Percentiles rank a stretch among this genome's conserved stretches.
phyloP scores from a whole-genome alignment of 2,797 vertebrate genomes.

The Eulemur albifrons region DNA sequence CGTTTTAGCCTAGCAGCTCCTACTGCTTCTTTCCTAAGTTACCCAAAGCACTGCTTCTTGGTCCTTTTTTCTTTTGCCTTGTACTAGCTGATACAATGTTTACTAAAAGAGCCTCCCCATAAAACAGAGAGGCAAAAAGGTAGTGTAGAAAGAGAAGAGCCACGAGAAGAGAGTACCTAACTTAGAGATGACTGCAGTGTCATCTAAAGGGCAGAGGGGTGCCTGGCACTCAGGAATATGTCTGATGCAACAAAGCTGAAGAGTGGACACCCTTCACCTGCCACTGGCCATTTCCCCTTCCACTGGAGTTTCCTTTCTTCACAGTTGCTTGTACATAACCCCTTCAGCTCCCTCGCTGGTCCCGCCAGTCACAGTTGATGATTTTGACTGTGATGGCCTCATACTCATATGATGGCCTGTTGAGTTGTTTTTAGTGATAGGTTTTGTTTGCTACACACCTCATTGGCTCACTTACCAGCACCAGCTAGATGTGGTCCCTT shows the following conservation, averaged over 20 bases:
- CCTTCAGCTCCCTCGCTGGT: not conserved
- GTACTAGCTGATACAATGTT: not conserved
- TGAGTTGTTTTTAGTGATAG: conserved; percentile 72
- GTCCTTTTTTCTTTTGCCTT: conserved; percentile 35
- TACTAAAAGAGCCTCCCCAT: conserved; percentile 18
- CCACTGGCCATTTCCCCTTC: not conserved
- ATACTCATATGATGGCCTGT: conserved; percentile 60
- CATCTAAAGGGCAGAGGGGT: not conserved
- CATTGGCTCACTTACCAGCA: conserved; percentile 68
- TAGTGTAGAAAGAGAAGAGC: conserved; percentile 16
- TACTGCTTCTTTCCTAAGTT: not conserved
- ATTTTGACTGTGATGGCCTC: conserved; percentile 61
- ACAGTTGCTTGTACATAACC: conserved; percentile 19
- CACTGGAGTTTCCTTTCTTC: not conserved
- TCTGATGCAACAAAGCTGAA: not conserved
- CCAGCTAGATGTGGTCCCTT: conserved; percentile 54
- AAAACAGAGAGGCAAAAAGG: conserved; percentile 10
- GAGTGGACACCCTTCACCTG: not conserved
- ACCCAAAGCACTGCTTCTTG: conserved; percentile 1
- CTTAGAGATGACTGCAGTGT: not conserved
- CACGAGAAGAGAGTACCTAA: not conserved
- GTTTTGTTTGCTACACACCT: conserved; percentile 71
- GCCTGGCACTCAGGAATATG: not conserved
- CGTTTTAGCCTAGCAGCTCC: conserved; percentile 6
- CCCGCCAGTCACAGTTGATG: conserved; percentile 59